Evolutionary conservation across 2,797 vertebrate genomes (phyloP).

Genomic region (Clarias platycephalus): DNA sequence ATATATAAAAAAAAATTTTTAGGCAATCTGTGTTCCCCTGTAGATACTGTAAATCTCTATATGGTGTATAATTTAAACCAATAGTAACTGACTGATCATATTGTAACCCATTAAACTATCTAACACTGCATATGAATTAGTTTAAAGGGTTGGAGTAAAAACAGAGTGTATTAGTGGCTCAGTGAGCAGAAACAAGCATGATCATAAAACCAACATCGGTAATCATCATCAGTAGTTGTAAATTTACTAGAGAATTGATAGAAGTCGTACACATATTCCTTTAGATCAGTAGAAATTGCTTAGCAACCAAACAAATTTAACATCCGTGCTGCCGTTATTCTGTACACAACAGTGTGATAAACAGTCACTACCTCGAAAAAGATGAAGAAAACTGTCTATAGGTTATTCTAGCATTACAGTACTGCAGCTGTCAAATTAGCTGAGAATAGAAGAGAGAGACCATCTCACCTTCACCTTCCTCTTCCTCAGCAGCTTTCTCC

Average conservation of each 20-base stretch:
- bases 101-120: neutral
- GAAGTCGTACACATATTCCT: neutral
- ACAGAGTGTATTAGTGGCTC: neutral
- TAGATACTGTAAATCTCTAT: neutral
- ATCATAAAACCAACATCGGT: neutral
- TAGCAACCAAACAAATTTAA: neutral
- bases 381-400: neutral
- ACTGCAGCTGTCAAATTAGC: neutral
- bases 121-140: neutral
- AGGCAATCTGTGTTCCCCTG: neutral
- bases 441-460: neutral
- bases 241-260: neutral
- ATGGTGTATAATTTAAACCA: neutral
- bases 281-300: neutral
- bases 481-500: neutral
- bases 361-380: neutral
- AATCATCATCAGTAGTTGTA: no score
- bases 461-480: neutral
- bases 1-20: no score
- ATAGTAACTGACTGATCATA: neutral
- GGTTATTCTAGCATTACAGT: neutral
- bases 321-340: no score
- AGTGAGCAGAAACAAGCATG: neutral
- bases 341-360: neutral
- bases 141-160: neutral